phyloP scores from a whole-genome alignment of 2,113 vertebrate genomes.

The Seriola dumerili region DNA sequence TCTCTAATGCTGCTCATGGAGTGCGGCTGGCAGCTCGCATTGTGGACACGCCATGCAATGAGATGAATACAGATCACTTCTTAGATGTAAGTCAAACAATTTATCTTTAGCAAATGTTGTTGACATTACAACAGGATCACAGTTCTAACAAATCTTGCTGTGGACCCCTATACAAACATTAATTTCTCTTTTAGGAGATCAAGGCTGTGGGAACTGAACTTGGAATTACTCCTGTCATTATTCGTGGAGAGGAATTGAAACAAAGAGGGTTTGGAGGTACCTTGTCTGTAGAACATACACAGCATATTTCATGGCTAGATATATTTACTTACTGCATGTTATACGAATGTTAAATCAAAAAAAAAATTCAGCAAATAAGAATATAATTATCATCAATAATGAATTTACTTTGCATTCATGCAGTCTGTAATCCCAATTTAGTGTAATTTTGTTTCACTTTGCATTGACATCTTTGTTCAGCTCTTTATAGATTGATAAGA shows the following conservation, averaged over 20 bases:
- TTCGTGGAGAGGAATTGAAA: constrained; percentile 94
- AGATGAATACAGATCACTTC: constrained; percentile 97
- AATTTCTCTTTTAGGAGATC: constrained; percentile 89
- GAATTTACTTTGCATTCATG: too few species aligned
- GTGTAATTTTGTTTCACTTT: too few species aligned
- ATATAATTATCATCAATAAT: too few species aligned
- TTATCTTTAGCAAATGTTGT: constrained; percentile 4
- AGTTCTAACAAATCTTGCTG: not conserved
- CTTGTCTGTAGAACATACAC: not conserved
- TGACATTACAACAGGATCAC: not conserved
- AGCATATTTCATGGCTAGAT: not conserved
- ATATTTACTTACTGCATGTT: not conserved
- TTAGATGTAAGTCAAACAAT: constrained; percentile 85
- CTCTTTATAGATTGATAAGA: too few species aligned
- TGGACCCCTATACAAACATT: not conserved
- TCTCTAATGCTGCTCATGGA: constrained; percentile 90
- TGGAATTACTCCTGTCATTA: constrained; percentile 90
- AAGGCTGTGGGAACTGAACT: constrained; percentile 91
- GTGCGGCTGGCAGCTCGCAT: constrained; percentile 95
- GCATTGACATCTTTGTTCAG: too few species aligned
- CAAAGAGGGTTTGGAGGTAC: constrained; percentile 95
- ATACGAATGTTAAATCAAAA: too few species aligned
- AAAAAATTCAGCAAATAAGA: not conserved
- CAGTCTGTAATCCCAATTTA: too few species aligned
- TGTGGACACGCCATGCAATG: constrained; percentile 95